Base-by-base conservation (phyloP, 1,140 invertebrate species). In the Aplysia californica region DNA sequence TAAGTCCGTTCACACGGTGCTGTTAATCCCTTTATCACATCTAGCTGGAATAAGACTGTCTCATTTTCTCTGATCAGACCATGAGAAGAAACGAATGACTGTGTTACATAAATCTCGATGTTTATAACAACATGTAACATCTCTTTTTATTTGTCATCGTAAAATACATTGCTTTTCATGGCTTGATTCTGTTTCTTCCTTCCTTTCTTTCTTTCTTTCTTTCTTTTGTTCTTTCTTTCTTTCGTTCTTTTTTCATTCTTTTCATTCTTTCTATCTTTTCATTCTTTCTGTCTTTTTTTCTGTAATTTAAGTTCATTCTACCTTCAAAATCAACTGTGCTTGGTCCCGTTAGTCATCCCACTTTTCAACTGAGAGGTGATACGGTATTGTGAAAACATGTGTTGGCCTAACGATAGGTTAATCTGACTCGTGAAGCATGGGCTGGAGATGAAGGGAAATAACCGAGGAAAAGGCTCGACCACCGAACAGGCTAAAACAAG, bases 191-290 rank as follows among this genome's bases (percentile, higher is more conserved):
- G 3, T 72, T 33, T 59, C 59, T 39, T 21, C 39, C 41, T 64
- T 41, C 56, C 58, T 50, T 3, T 61, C 41, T 64, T 1, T 74
- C 58, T 50, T 15, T 38, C 58, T 74, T 33, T 74, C 35, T 61
- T 1, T 74, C 58, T 64, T 38, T 69, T n/a, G 1, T 1, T 44
- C 38, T n/a, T 3, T 41, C 36, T 44, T 31, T 44, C 35, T 69
- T n/a, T 44, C 38, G 18, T 21, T 44, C 38, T n/a, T 41, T 61
- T 61, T 10, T 23, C 10, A 18, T 61, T 61, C 26, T 61, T 26
- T 20, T 26, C 58, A 61, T 61, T 23, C 26, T 26, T 61, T 26
- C 58, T 20, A 26, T 26, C 26, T 31, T 31, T 10, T 18, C 18
- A 18, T 6, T 31, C 18, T 61, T 26, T 23, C 58, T 61, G 29